phyloP scores from a whole-genome alignment of 2,113 vertebrate species.

The Sorex araneus region DNA sequence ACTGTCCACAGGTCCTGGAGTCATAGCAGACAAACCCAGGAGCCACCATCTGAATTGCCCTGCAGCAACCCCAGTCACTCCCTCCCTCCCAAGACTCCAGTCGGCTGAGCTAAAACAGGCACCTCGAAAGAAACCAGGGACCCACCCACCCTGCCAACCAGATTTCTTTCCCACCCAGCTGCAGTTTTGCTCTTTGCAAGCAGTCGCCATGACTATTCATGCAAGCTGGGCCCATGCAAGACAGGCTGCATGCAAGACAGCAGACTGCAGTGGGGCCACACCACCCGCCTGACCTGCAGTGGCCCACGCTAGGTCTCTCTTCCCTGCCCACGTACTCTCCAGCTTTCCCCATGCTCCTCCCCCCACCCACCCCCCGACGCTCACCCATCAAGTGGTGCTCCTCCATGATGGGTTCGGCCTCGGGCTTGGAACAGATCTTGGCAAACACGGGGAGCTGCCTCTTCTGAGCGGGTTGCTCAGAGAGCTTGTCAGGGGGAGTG shows the following conservation, averaged over 20 bases:
- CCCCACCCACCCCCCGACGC: no score
- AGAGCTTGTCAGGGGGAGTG: not conserved
- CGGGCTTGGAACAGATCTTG: slow-evolving; percentile 75
- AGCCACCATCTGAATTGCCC: not conserved
- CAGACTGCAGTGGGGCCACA: no score
- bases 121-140: not conserved
- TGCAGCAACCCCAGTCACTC: not conserved
- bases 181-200: no score
- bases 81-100: not conserved
- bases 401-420: not conserved
- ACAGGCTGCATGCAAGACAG: no score
- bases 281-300: no score
- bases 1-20: not conserved
- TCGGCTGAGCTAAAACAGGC: not conserved
- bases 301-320: not conserved
- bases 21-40: not conserved
- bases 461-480: slow-evolving; percentile 68
- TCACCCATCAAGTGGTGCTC: slow-evolving; percentile 79
- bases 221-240: no score
- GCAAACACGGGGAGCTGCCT: slow-evolving; percentile 83
- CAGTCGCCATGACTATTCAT: no score
- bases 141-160: not conserved
- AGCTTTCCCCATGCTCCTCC: no score
- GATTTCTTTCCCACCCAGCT: not conserved
- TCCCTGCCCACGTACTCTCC: not conserved